Evolutionary conservation across 2,113 vertebrate genomes (phyloP).

Genomic region (Thamnophis sirtalis): DNA sequence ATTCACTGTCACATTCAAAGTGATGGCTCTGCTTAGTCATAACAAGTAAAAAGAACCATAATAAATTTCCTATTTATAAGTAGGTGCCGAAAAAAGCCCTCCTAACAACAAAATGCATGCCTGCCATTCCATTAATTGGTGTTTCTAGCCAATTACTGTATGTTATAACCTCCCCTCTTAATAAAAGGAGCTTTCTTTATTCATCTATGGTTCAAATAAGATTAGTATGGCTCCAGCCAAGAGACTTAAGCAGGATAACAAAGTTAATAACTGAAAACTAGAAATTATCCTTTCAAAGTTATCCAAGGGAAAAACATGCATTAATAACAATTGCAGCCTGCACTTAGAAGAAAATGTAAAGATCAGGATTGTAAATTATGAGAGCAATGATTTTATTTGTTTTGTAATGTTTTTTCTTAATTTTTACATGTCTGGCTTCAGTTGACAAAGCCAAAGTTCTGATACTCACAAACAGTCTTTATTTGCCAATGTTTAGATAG

Average conservation of each 20-base stretch:
- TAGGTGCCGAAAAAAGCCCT: constrained; percentile 4
- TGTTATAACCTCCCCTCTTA: constrained; percentile 13
- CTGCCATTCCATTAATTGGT: constrained; percentile 5
- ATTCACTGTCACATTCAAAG: neutral
- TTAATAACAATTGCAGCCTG: constrained; percentile 11
- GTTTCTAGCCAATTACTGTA: constrained; percentile 16
- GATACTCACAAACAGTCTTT: neutral
- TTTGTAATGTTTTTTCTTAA: constrained; percentile 29
- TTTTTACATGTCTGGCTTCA: constrained; percentile 1
- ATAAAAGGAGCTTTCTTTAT: neutral
- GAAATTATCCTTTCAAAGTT: constrained; percentile 37
- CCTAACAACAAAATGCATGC: constrained; percentile 12
- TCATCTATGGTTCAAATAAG: constrained; percentile 25
- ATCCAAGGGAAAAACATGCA: constrained; percentile 5
- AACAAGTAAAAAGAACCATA: neutral
- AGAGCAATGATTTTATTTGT: constrained; percentile 6
- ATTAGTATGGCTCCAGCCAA: constrained; percentile 7
- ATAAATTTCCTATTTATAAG: constrained; percentile 11
- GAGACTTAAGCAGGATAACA: neutral
- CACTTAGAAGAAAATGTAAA: constrained; percentile 32
- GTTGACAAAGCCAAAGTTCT: neutral
- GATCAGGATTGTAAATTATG: constrained; percentile 35
- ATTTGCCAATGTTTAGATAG: neutral
- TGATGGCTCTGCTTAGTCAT: neutral
- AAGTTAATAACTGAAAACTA: constrained; percentile 29